Evolutionary conservation across 64 coral and sea anemone species (phyloP), one percentile per base, ranked within the genome.

Genomic region (Montipora sp.): DNA sequence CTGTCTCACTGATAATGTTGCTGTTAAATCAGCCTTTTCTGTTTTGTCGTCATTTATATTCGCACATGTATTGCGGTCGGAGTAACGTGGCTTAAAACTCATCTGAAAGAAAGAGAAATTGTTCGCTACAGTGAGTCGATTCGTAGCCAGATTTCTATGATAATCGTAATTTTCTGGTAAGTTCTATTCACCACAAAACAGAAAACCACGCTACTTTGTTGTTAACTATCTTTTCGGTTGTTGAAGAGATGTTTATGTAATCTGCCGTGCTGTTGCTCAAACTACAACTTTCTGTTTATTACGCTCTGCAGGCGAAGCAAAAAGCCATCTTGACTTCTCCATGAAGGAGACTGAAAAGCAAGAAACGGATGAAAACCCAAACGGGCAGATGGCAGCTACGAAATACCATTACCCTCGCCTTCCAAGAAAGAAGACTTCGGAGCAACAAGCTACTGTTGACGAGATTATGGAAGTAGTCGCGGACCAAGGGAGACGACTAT

Each of bases 401-500:
- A 44, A 76, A 5, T 58, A 68, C 3, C 4, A 23, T 16, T 48
- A 81, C 58, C 89, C 77, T 12, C 77, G 77, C 21, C 5, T 78
- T 16, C 61, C 75, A 2, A 87, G 83, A 49, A 93, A 93, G 51
- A 93, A 87, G 45, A 87, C 91, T 0, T 48, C 10, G 3, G 86
- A 88, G 5, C 74, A 87, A 80, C 91, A 93, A 74, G 83, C 84
- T 0, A 76, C 77, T 2, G 91, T 93, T 0, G 83, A 93, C 59
- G 91, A 93, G 48, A 93, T 93, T 22, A 50, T 93, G 3, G 36
- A 93, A 65, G 59, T 93, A 0, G 91, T 93, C 7, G 74, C 73
- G n/a, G 91, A 93, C 49, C 91, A 93, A 88, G 74, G 78, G 0
- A 72, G 82, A 22, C 84, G 86, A 7, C 66, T 59, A 27, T 93